A percentile compares a stretch with the other conserved stretches of the same genome.
phyloP scores from a whole-genome alignment of 2,797 vertebrate genomes.

The Gadopsis bispinosus region DNA sequence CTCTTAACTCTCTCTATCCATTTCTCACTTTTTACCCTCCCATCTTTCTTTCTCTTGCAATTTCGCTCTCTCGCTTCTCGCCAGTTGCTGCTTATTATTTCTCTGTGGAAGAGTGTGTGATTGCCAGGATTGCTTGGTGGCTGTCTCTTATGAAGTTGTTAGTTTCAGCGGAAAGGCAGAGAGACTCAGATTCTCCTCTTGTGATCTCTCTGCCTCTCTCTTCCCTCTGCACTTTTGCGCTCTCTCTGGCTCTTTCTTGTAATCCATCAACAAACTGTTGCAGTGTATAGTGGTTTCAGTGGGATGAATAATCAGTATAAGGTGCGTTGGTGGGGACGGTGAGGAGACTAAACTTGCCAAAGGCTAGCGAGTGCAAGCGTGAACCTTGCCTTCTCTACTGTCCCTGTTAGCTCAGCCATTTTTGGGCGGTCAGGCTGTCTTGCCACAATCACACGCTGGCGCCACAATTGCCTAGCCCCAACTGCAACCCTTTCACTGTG shows the following conservation, averaged over 20 bases:
- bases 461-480: conserved; percentile 89
- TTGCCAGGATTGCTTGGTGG: conserved; percentile 81
- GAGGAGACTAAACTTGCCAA: conserved; percentile 57
- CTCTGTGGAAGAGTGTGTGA: conserved; percentile 73
- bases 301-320: conserved; percentile 81
- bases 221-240: conserved; percentile 46
- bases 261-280: conserved; percentile 72
- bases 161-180: conserved; percentile 46
- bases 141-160: conserved; percentile 61
- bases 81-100: conserved; percentile 65
- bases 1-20: conserved; percentile 59
- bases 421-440: conserved; percentile 93
- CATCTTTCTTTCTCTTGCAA: conserved; percentile 47
- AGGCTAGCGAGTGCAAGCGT: conserved; percentile 76
- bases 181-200: conserved; percentile 43
- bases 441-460: conserved; percentile 96
- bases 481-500: conserved; percentile 90
- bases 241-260: conserved; percentile 26
- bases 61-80: conserved; percentile 58
- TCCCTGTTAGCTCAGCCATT: conserved; percentile 94
- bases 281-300: conserved; percentile 69
- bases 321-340: conserved; percentile 82
- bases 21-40: conserved; percentile 61
- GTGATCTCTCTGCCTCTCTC: conserved; percentile 46
- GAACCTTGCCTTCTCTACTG: conserved; percentile 81